Evolutionary conservation across 2,888 invertebrate species (phyloP).

Genomic region (Himalopsyche tibetana): DNA sequence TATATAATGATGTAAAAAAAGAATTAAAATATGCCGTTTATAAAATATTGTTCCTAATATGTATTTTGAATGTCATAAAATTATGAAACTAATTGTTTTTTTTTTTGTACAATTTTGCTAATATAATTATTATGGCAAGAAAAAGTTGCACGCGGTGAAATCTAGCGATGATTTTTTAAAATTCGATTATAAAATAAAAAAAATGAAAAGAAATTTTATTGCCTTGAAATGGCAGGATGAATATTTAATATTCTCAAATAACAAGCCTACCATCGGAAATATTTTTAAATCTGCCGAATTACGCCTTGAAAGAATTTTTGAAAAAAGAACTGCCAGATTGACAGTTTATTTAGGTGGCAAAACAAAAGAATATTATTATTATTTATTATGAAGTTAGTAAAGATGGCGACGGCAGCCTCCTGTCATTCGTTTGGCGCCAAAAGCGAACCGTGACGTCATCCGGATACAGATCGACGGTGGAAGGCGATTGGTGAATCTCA

Average conservation of each 20-base stretch:
- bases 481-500: constrained; percentile 56
- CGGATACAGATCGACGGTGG: constrained; percentile 70
- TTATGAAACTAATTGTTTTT: neutral
- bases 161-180: neutral
- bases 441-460: constrained; percentile 68
- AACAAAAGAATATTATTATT: neutral
- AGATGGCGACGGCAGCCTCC: constrained; percentile 42
- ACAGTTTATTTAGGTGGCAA: neutral
- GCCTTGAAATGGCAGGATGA: constrained; percentile 78
- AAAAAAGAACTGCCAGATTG: constrained; percentile 18
- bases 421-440: constrained; percentile 66
- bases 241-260: constrained; percentile 74
- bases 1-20: neutral
- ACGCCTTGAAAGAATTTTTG: constrained; percentile 1
- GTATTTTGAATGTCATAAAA: constrained; percentile 57
- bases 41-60: constrained; percentile 17
- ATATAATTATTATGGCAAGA: constrained; percentile 49
- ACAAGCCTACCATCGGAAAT: constrained; percentile 74
- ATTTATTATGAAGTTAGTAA: constrained; percentile 2
- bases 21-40: neutral
- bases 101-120: constrained; percentile 20
- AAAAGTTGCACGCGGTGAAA: neutral
- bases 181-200: constrained; percentile 74
- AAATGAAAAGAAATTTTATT: constrained; percentile 77
- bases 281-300: constrained; percentile 37